These are phyloP conservation scores for Sepioteuthis lessoniana DNA, from an alignment of 2,888 invertebrate genomes.

Conservation along the genomic window DNA sequence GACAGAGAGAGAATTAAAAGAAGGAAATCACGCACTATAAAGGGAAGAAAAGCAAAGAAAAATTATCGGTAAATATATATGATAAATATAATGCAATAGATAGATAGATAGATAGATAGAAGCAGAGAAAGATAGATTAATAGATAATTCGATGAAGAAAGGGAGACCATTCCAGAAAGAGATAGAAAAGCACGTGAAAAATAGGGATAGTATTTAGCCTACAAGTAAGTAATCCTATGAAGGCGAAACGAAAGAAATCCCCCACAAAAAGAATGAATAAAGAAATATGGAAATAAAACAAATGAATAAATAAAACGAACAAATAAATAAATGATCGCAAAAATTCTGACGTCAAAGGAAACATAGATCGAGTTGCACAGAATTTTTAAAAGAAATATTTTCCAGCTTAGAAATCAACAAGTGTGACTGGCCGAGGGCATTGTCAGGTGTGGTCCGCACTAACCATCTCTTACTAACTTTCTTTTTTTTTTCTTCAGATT, in stretches of 20 bases:
- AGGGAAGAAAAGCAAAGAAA: no score
- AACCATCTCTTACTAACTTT: background rate
- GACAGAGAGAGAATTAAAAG: background rate
- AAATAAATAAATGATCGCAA: background rate
- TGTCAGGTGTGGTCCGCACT: background rate
- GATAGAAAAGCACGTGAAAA: no score
- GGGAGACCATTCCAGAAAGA: no score
- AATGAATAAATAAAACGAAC: background rate
- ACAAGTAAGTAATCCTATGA: no score
- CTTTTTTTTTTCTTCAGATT: background rate
- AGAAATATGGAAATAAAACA: background rate
- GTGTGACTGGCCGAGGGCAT: background rate
- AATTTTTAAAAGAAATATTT: background rate
- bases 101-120: background rate
- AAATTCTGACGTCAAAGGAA: background rate
- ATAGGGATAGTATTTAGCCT: no score
- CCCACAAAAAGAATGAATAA: no score
- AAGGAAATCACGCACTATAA: no score
- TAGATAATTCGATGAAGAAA: no score
- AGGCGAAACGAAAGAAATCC: no score
- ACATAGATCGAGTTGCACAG: background rate
- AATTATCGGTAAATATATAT: no score
- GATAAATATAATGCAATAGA: background rate
- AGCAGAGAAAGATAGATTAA: background rate
- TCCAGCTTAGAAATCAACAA: background rate